Conservation (phyloP, 2,888 invertebrate genomes). For the Pterostichus niger region DNA sequence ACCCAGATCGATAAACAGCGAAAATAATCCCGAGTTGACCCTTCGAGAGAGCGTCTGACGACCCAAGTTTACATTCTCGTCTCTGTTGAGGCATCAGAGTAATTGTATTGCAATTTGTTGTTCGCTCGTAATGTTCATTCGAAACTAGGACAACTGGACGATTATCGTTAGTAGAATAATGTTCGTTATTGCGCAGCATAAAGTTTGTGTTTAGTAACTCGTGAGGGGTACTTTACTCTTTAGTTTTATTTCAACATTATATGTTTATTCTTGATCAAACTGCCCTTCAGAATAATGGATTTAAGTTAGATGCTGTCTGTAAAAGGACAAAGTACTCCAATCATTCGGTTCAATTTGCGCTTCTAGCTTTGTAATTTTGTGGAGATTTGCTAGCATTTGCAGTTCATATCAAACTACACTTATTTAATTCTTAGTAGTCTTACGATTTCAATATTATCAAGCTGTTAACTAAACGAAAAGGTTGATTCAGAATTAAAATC, state of each 20-base stretch:
- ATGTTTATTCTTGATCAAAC: too few species aligned
- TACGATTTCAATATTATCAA: too few species aligned
- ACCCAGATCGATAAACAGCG: constrained; percentile 14
- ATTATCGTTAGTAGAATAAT: constrained; percentile 45
- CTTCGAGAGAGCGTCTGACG: background rate
- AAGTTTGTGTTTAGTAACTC: constrained; percentile 27
- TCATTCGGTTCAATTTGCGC: background rate
- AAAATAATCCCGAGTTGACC: constrained; percentile 28
- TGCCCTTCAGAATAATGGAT: constrained; percentile 2
- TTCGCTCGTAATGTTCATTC: constrained; percentile 34
- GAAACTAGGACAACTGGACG: constrained; percentile 52
- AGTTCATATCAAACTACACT: too few species aligned
- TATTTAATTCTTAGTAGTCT: too few species aligned
- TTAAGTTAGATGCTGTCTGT: background rate
- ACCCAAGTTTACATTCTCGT: background rate
- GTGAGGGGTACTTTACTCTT: constrained; percentile 1
- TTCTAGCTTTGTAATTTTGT: background rate
- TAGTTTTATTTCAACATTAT: constrained; percentile 32
- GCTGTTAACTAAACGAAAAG: too few species aligned
- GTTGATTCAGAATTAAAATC: too few species aligned
- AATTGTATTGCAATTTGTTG: constrained; percentile 55
- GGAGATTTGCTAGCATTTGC: background rate
- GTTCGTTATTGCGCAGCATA: constrained; percentile 5
- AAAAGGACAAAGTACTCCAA: background rate
- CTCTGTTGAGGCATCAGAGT: constrained; percentile 4